Base-by-base conservation (phyloP, 2,797 vertebrate genomes). In the Helostoma temminkii region DNA sequence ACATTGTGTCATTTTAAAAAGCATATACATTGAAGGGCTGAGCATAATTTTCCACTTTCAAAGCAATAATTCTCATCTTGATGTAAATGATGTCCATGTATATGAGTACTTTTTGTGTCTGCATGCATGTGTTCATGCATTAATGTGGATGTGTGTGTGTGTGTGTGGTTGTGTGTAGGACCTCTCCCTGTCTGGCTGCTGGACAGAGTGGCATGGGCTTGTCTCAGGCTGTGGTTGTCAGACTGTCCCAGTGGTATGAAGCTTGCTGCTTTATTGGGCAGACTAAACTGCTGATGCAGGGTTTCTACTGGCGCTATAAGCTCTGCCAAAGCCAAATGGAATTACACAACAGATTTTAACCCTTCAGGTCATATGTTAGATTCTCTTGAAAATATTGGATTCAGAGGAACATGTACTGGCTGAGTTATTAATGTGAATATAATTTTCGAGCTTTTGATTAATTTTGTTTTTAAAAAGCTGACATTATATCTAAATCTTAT, bases 251-350 rank as follows among this genome's bases (percentile, higher is more conserved):
- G 91, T 72, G 92, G 92, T 88, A 93, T 87, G 89, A 92, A 87
- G 87, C 92, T 88, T 91, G 90, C 91, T 93, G 86, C 87, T 93
- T 94, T 94, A 93, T 93, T 92, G 90, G 88, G 86, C 82, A 83
- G 86, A 52, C 78, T 67, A 89, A 94, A 93, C 85, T 93, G 93
- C 94, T 95, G 94, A 95, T 91, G 88, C 91, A 89, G 90, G 89
- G 74, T 78, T 93, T 94, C 91, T 91, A 74, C 84, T 89, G 83
- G 87, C 64, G 80, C 81, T 85, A 43, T 21, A 57, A 87, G 87
- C 76, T 64, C 83, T 85, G 90, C 90, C 91, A 88, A 89, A 91
- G 89, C 86, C 86, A 91, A 91, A 91, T 87, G 81, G 85, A 91
- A 91, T 91, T 82, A 88, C 90, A 91, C 88, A 91, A 91, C 83